A percentile compares a stretch with the other conserved stretches of the same genome.
Evolutionary conservation across 2,888 invertebrate species (phyloP).

Genomic region (Eupelmus urozonus): DNA sequence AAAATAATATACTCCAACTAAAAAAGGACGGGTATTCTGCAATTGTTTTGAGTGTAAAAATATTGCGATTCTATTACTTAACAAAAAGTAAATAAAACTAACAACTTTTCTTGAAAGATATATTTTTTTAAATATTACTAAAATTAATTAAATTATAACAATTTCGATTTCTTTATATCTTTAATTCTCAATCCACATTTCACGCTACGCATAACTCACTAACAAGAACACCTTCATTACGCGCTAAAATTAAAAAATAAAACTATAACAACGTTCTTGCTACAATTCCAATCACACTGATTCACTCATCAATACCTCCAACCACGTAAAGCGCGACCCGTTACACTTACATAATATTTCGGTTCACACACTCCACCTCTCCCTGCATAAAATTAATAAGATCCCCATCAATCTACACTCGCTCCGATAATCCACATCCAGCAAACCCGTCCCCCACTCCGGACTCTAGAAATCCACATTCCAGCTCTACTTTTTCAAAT

Average conservation of each 20-base stretch:
- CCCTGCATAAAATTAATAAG: conserved; percentile 50
- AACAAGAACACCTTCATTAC: no score
- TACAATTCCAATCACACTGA: conserved; percentile 5
- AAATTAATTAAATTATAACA: no score
- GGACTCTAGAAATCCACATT: conserved; percentile 21
- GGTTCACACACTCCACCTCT: conserved; percentile 46
- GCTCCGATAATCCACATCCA: conserved; percentile 19
- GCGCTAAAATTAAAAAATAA: neutral
- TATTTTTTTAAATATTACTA: no score
- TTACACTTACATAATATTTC: conserved; percentile 36
- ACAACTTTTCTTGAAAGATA: no score
- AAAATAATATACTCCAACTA: neutral
- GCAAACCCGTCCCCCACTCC: neutral
- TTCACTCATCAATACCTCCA: neutral
- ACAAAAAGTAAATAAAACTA: no score
- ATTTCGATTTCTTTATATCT: no score
- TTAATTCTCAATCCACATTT: no score
- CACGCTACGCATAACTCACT: no score
- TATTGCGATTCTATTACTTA: no score
- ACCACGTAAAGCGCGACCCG: neutral
- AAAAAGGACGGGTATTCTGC: neutral
- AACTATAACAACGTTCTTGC: neutral
- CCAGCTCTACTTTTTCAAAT: conserved; percentile 1
- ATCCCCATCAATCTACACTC: conserved; percentile 23
- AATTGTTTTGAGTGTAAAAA: no score